Base-by-base conservation (phyloP, 2,113 vertebrate species). In the Conger conger region DNA sequence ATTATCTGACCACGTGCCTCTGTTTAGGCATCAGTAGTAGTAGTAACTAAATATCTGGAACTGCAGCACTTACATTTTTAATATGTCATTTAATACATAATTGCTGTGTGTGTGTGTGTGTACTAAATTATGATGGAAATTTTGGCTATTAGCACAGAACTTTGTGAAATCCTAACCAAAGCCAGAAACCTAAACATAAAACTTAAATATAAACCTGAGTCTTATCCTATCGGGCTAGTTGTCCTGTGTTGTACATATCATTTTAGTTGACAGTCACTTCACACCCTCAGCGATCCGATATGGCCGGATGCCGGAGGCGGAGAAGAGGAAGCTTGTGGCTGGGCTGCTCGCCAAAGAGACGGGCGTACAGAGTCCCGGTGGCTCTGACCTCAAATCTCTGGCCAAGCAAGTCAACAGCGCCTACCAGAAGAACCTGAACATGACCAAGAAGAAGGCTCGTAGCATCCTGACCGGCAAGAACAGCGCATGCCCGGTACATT, bases 401-500 rank as follows among this genome's bases (percentile, higher is more conserved):
- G 97, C 98, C 85, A 98, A 98, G 93, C 96, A 96, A 89, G 97
- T 99, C 90, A 97, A 99, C 92, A 95, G 93, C 0, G 97, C 98
- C 92, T 99, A 99, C 95, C 94, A 96, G 94, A 99, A 97, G 91
- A 98, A 97, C 92, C 97, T 99, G 92, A 96, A 96, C 87, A 98
- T 99, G 97, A 99, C 98, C 94, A 99, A 99, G 96, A 99, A 97
- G 93, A 98, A 97, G 93, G 97, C 98, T 81, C 97, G 97, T 54
- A 96, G 95, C 91, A 99, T 99, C 93, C 94, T 99, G 92, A 97
- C 94, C 0, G 98, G 98, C 90, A 99, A 98, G 94, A 97, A 97
- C 93, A 97, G 94, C 95, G 96, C 96, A 93, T 97, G 93, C 11
- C 94, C 97, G 90, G 98, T 99, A 95, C 6, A 4, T 38, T 13